These are phyloP conservation scores for Octodon degus DNA, from an alignment of 2,113 vertebrate genomes.

Conservation along the genomic window DNA sequence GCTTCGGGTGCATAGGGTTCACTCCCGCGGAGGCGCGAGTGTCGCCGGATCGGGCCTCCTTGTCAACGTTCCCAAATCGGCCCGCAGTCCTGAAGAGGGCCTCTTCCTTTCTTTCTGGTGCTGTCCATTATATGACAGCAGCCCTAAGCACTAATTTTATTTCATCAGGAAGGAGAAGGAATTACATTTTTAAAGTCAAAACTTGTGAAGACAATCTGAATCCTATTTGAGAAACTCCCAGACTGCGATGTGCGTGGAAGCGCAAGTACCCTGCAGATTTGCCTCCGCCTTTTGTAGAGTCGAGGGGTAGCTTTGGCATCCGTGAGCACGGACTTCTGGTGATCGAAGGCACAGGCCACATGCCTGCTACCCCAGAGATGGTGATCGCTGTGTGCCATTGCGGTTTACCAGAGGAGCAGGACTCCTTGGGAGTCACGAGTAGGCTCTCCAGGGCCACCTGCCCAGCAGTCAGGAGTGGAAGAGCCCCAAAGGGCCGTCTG, in stretches of 20 bases:
- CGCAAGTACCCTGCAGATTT: accelerated
- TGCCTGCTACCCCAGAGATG: background rate
- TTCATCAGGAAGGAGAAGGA: background rate
- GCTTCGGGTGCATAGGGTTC: constrained; percentile 44
- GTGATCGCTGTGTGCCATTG: background rate
- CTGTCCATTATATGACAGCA: accelerated
- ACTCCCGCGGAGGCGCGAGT: background rate
- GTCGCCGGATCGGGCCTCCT: too few relatives aligned
- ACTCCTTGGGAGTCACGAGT: background rate
- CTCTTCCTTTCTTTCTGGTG: accelerated
- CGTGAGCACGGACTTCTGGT: background rate
- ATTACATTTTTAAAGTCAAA: background rate
- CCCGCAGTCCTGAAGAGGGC: background rate
- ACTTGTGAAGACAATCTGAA: accelerated
- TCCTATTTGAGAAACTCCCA: background rate
- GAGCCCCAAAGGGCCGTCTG: background rate
- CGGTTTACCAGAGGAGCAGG: background rate
- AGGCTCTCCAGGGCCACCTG: background rate
- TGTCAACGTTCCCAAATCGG: background rate
- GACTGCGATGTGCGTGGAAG: background rate
- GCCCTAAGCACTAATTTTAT: background rate
- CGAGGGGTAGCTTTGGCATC: background rate
- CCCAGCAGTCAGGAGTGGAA: background rate
- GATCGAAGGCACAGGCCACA: accelerated
- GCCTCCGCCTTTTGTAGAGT: background rate